Conservation (phyloP, 2,113 vertebrate species). For the Platysternon megacephalum region DNA sequence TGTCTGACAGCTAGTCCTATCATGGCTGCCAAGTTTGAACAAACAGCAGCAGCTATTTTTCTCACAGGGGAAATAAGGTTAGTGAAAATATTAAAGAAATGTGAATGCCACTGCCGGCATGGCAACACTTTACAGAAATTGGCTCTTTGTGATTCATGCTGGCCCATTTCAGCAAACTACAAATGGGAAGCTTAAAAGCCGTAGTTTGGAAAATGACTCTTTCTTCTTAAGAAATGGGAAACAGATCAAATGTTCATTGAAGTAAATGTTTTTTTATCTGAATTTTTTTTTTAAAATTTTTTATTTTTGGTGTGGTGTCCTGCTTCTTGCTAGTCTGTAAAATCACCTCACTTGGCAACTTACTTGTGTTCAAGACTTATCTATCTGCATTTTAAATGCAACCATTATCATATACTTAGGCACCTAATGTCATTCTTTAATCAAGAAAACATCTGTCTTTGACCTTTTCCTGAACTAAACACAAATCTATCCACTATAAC, state of each 20-base stretch:
- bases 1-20: slow-evolving; percentile 63
- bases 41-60: slow-evolving; percentile 73
- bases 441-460: background rate
- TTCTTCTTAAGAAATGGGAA: slow-evolving; percentile 59
- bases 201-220: slow-evolving; percentile 51
- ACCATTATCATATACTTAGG: background rate
- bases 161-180: slow-evolving; percentile 55
- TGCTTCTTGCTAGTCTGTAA: slow-evolving; percentile 21
- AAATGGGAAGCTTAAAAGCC: slow-evolving; percentile 68
- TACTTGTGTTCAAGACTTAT: background rate
- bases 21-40: slow-evolving; percentile 59
- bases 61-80: slow-evolving; percentile 74
- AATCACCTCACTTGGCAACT: slow-evolving; percentile 15
- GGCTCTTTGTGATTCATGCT: slow-evolving; percentile 66
- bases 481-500: background rate
- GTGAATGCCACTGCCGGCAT: slow-evolving; percentile 64
- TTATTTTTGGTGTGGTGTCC: background rate
- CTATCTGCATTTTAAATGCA: background rate
- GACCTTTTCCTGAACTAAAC: background rate
- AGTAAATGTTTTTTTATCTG: slow-evolving; percentile 32
- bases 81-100: slow-evolving; percentile 78
- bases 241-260: slow-evolving; percentile 44
- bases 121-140: slow-evolving; percentile 70
- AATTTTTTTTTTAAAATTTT: background rate
- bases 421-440: background rate